Conservation (phyloP, 1,140 invertebrate species). For the Drosophila melanica region DNA sequence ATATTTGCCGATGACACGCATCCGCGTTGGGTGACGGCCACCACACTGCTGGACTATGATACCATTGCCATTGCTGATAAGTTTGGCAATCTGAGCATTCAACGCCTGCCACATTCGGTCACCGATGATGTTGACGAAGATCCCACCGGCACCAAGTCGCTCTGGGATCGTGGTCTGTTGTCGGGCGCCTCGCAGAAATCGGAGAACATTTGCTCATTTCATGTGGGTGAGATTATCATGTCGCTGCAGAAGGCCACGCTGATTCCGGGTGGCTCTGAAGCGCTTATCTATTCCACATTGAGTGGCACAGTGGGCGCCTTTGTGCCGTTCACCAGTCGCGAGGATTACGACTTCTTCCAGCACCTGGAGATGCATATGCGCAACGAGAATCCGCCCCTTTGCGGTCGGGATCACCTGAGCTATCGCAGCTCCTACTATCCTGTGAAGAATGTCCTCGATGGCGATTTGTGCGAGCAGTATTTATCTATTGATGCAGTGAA, state of each 20-base stretch:
- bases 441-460: slow-evolving; percentile 99
- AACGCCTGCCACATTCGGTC: slow-evolving; percentile 94
- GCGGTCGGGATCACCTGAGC: slow-evolving; percentile 98
- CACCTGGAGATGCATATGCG: slow-evolving; percentile 99
- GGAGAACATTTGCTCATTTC: slow-evolving; percentile 95
- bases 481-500: slow-evolving; percentile 97
- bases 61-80: slow-evolving; percentile 98
- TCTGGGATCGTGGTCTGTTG: slow-evolving; percentile 98
- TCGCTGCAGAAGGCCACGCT: slow-evolving; percentile 97
- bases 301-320: slow-evolving; percentile 98
- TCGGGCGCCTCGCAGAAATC: slow-evolving; percentile 99
- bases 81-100: slow-evolving; percentile 98
- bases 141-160: slow-evolving; percentile 98
- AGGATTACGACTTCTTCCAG: slow-evolving; percentile 99
- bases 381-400: slow-evolving; percentile 97
- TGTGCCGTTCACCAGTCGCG: slow-evolving; percentile 98
- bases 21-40: slow-evolving; percentile 97
- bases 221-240: slow-evolving; percentile 97
- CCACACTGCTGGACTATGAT: slow-evolving; percentile 97
- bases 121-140: slow-evolving; percentile 99
- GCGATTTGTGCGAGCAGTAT: slow-evolving; percentile 99
- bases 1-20: slow-evolving; percentile 99
- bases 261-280: slow-evolving; percentile 98
- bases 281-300: slow-evolving; percentile 97
- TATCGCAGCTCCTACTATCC: slow-evolving; percentile 99